A percentile compares a stretch with the other conserved stretches of the same genome.
Evolutionary conservation across 1,140 invertebrate species (phyloP).

Genomic region (Drosophila setifemur): DNA sequence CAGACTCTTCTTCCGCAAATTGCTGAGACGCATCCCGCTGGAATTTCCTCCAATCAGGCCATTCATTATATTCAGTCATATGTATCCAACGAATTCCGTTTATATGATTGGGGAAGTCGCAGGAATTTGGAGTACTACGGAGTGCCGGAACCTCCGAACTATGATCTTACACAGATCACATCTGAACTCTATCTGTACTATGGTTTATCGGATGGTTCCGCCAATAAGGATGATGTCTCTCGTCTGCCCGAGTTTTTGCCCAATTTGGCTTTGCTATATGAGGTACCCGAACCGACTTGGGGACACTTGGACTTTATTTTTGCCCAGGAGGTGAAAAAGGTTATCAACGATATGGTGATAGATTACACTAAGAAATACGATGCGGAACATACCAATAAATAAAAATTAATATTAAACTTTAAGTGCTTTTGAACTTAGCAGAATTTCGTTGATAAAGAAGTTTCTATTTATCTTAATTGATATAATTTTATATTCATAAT

Average conservation of each 20-base stretch:
- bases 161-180: conserved; percentile 84
- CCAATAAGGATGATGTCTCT: conserved; percentile 83
- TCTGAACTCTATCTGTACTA: conserved; percentile 86
- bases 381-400: not conserved
- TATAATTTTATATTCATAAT: too few relatives aligned
- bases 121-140: conserved; percentile 83
- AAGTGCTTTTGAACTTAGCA: too few relatives aligned
- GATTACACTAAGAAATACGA: conserved; percentile 44
- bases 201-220: conserved; percentile 85
- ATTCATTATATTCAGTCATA: conserved; percentile 83
- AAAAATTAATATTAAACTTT: not conserved
- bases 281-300: conserved; percentile 82
- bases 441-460: too few relatives aligned
- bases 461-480: too few relatives aligned
- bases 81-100: conserved; percentile 64
- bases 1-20: conserved; percentile 65
- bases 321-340: conserved; percentile 82
- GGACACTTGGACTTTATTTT: conserved; percentile 85
- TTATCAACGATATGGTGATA: conserved; percentile 83
- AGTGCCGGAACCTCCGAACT: conserved; percentile 83
- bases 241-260: conserved; percentile 79
- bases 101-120: conserved; percentile 83
- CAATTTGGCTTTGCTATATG: conserved; percentile 79
- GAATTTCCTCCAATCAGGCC: conserved; percentile 83
- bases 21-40: conserved; percentile 79